A percentile compares a stretch with the other conserved stretches of the same genome.
Conservation (phyloP, 2,888 invertebrate genomes). For the Erebia palarica region DNA sequence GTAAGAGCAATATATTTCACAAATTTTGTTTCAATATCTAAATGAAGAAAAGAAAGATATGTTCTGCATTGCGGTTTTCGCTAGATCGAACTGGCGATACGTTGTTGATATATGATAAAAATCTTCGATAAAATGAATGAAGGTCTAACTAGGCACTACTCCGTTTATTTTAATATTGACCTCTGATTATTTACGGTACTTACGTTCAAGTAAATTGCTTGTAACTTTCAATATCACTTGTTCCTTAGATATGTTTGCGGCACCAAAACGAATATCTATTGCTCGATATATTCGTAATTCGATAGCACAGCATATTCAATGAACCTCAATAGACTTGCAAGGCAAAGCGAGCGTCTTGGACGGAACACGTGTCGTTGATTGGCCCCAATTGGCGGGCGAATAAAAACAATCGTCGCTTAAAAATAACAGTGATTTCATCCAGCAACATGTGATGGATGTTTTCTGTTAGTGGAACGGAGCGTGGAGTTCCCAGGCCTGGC, state of each 20-base stretch:
- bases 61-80: background rate
- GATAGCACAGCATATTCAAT: slow-evolving; percentile 57
- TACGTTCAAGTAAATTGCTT: background rate
- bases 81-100: no score
- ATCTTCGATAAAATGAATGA: background rate
- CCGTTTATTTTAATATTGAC: background rate
- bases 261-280: slow-evolving; percentile 6
- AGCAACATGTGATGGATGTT: slow-evolving; percentile 76
- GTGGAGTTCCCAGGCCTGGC: slow-evolving; percentile 65
- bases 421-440: slow-evolving; percentile 82
- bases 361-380: slow-evolving; percentile 81
- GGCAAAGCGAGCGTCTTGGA: slow-evolving; percentile 66
- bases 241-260: background rate
- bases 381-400: slow-evolving; percentile 82
- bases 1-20: background rate
- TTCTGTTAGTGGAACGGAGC: slow-evolving; percentile 65
- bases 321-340: slow-evolving; percentile 68
- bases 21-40: background rate
- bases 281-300: slow-evolving; percentile 37
- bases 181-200: background rate
- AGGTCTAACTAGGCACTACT: background rate
- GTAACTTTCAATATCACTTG: background rate
- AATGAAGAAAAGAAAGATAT: background rate
- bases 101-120: background rate
- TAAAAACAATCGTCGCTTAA: slow-evolving; percentile 82